phyloP scores from a whole-genome alignment of 2,113 vertebrate genomes.

The Melospiza melodia region DNA sequence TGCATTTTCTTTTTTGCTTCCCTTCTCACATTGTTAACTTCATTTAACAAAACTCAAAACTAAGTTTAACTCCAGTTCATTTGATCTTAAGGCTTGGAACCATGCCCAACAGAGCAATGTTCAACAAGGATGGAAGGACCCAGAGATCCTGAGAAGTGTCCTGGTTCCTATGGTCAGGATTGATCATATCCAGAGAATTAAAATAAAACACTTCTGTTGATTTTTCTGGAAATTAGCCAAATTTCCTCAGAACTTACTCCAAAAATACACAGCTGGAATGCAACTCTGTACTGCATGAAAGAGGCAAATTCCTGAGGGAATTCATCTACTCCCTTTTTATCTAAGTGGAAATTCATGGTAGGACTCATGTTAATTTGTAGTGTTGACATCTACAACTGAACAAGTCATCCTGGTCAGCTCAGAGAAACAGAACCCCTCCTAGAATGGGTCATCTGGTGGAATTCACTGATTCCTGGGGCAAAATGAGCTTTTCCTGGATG shows the following conservation, averaged over 20 bases:
- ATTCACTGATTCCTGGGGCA: background rate
- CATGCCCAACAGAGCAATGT: background rate
- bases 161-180: background rate
- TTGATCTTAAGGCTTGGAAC: background rate
- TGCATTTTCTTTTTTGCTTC: background rate
- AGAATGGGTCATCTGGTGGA: background rate
- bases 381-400: background rate
- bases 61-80: background rate
- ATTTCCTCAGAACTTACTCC: background rate
- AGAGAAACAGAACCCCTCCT: background rate
- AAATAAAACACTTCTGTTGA: background rate
- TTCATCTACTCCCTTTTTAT: background rate
- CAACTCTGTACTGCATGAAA: background rate
- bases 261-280: background rate
- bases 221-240: background rate
- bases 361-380: background rate
- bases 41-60: background rate
- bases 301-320: background rate
- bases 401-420: background rate
- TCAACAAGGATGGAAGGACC: background rate
- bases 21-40: background rate
- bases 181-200: background rate
- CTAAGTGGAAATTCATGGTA: background rate
- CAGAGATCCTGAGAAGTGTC: background rate
- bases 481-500: background rate